These are phyloP conservation scores for Trichogramma dendrolimi DNA, from an alignment of 2,888 invertebrate species.

Conservation along the genomic window DNA sequence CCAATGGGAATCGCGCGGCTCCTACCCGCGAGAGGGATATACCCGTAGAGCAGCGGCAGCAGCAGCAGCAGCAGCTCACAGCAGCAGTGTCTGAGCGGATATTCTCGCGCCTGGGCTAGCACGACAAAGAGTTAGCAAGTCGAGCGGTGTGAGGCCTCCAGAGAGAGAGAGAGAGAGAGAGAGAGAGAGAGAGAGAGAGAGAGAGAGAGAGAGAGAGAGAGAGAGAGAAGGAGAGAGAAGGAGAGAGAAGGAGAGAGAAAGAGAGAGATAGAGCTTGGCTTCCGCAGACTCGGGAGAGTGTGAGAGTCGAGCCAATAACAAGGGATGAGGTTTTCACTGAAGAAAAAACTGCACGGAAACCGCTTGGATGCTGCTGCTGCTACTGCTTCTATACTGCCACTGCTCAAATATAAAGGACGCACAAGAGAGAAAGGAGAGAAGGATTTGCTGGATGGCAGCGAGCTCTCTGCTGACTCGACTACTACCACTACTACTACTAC, in stretches of 20 bases:
- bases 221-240: background rate
- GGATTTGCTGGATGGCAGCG: no score
- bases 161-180: background rate
- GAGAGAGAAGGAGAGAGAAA: slow-evolving; percentile 1
- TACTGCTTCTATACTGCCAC: no score
- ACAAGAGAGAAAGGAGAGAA: no score
- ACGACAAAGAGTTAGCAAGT: background rate
- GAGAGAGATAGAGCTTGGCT: background rate
- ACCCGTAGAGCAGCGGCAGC: background rate
- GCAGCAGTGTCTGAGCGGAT: slow-evolving; percentile 14
- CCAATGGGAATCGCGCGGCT: slow-evolving; percentile 48
- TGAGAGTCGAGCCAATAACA: slow-evolving; percentile 22
- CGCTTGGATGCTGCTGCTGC: no score
- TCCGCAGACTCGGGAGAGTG: slow-evolving; percentile 12
- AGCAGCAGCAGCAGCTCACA: no score
- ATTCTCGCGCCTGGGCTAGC: slow-evolving; percentile 16
- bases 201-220: slow-evolving; percentile 8
- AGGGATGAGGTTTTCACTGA: slow-evolving; percentile 10
- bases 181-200: slow-evolving; percentile 4
- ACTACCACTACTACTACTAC: no score
- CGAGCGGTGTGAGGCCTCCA: no score
- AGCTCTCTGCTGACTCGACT: no score
- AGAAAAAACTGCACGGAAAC: no score
- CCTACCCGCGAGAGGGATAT: slow-evolving; percentile 49
- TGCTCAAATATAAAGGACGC: no score